Base-by-base conservation (phyloP, 2,888 invertebrate species). In the Diarsia rubi region DNA sequence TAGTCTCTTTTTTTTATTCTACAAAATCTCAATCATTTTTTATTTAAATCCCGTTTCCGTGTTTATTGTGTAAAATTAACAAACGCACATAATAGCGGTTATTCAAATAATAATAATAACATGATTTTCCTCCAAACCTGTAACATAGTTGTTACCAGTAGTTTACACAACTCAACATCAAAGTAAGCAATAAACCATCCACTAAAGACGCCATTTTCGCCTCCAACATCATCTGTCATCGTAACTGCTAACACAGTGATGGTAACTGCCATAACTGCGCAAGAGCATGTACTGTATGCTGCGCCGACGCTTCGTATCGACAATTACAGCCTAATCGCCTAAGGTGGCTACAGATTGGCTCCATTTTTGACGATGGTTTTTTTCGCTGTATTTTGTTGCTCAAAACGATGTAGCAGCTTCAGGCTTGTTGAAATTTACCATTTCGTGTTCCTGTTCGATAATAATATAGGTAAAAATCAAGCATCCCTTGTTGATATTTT, bases 241-340 rank as follows among this genome's bases (percentile, higher is more conserved):
- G 73, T 79, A 67, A 73, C 69, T 77, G 37, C 54, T 37, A 44
- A 63, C 52, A 65, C 42, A 72, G 59, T 62, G 63, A 75, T 74
- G 64, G 63, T 72, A 83, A 75, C 66, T 83, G 71, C 69, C 77
- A 72, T 77, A 78, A 75, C 66, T 85, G 73, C 71, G 69, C 77
- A 78, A 57, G 27, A 69, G 82, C 54, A 63, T 59, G 44, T 68
- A 14, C 52, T 63, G 65, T 70, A 62, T 63, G 12, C 45, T 45
- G 31, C 65, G 9, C 21, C 49, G 54, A 64, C 68, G 74, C 74
- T 69, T 78, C 64, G 12, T 65, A 78, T 74, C 67, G 69, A 64
- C 66, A 72, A 73, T 85, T 70, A 69, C 81, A 47, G 70, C 54
- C 69, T 81, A 79, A 85, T 85, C 71, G 60, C 24, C 59, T 49